Conservation (phyloP, 2,888 invertebrate genomes). For the Leptopilina drosophilae region DNA sequence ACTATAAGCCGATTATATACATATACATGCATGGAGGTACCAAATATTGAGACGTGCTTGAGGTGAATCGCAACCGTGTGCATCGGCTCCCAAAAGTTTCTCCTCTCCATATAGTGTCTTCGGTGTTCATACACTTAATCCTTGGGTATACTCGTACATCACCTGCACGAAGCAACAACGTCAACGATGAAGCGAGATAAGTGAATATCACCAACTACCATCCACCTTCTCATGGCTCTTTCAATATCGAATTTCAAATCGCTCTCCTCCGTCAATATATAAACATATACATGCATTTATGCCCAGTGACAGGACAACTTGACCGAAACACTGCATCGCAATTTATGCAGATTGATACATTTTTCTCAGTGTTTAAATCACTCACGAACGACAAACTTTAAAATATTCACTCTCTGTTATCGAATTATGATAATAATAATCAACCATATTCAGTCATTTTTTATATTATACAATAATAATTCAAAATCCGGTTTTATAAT, state of each 20-base stretch:
- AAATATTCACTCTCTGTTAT: too few species aligned
- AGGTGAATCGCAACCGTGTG: slow-evolving; percentile 30
- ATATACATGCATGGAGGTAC: slow-evolving; percentile 62
- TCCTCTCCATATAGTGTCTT: slow-evolving; percentile 43
- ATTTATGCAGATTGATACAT: slow-evolving; percentile 1
- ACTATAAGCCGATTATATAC: slow-evolving; percentile 72
- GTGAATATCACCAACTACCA: slow-evolving; percentile 43
- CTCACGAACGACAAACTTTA: neutral
- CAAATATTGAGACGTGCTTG: slow-evolving; percentile 72
- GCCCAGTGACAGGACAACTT: slow-evolving; percentile 3
- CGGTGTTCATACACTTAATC: slow-evolving; percentile 51
- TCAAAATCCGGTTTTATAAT: too few species aligned
- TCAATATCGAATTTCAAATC: slow-evolving; percentile 39
- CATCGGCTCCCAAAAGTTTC: slow-evolving; percentile 32
- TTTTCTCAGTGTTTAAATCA: neutral
- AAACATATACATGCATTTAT: neutral
- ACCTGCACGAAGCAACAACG: slow-evolving; percentile 51
- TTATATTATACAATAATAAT: too few species aligned
- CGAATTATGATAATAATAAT: too few species aligned
- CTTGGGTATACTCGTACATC: slow-evolving; percentile 50
- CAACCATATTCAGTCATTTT: too few species aligned
- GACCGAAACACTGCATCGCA: neutral
- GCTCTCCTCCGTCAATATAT: slow-evolving; percentile 14
- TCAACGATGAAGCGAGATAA: slow-evolving; percentile 47
- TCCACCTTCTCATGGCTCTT: slow-evolving; percentile 39